A percentile compares a stretch with the other conserved stretches of the same genome.
These are phyloP conservation scores for Eilema caniola DNA, from an alignment of 2,888 invertebrate species.

Conservation along the genomic window DNA sequence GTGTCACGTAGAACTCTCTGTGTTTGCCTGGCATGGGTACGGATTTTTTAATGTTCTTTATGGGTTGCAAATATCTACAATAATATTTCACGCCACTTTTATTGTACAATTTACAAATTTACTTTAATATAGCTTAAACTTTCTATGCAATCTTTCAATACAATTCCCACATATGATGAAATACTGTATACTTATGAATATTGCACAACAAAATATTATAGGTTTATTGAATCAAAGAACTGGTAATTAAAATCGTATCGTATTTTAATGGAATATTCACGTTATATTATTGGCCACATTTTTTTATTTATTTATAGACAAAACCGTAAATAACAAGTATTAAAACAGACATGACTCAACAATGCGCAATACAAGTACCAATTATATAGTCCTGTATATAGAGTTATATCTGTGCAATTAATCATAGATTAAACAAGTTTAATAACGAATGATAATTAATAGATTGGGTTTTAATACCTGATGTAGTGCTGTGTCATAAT, in stretches of 20 bases:
- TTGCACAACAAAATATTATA: background rate
- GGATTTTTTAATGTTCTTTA: no score
- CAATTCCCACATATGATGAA: background rate
- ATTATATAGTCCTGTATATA: constrained; percentile 11
- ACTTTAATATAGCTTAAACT: no score
- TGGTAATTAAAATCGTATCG: background rate
- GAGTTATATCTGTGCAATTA: constrained; percentile 51
- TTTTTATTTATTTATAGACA: no score
- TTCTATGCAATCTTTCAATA: no score
- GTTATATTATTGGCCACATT: background rate
- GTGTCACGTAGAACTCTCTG: no score
- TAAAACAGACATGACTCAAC: background rate
- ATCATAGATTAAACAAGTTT: constrained; percentile 57
- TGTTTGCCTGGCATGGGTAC: no score
- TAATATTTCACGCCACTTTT: no score
- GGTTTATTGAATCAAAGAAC: background rate
- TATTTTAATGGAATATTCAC: background rate
- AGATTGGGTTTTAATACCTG: constrained; percentile 53
- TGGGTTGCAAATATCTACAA: no score
- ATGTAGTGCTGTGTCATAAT: constrained; percentile 31
- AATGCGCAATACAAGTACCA: background rate
- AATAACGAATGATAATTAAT: constrained; percentile 59
- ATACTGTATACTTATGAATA: background rate
- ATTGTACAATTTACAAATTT: no score
- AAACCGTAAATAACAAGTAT: background rate